Evolutionary conservation across 2,113 vertebrate genomes (phyloP), one percentile per base, ranked within the genome.

Genomic region (Salminus brasiliensis): DNA sequence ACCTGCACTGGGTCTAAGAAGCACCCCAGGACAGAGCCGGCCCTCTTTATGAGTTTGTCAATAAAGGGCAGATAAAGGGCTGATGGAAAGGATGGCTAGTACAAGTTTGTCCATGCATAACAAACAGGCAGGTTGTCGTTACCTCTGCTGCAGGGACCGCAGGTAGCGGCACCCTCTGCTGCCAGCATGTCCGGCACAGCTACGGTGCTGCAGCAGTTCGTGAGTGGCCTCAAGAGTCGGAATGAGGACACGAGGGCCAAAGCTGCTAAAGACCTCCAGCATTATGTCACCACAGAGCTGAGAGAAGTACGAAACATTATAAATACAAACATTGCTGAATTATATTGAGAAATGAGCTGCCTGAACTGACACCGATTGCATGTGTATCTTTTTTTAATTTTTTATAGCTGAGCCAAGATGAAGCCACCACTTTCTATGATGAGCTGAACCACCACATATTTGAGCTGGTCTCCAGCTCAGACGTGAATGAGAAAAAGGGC

Each of bases 401-500:
- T 7, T 82, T 88, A 36, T 80, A 99, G 97, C 93, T 99, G 89
- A 98, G 96, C 88, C 97, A 98, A 88, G 98, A 99, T 87, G 98
- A 99, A 85, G 96, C 97, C 21, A 99, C 98, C 3, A 96, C 96
- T 1, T 99, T 99, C 91, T 99, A 98, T 0, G 98, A 99, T 90
- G 97, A 99, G 86, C 89, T 99, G 72, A 99, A 99, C 90, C 97
- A 99, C 86, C 96, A 99, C 88, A 99, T 99, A 87, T 99, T 98
- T 90, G 98, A 99, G 89, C 89, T 99, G 91, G 98, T 99, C 71
- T 99, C 98, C 86, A 99, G 98, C 89, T 99, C 98, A 3, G 98
- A 99, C 92, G 96, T 97, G 60, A 99, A 96, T 63, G 98, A 99
- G 89, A 96, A 96, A 88, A 99, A 99, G 92, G 98, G 98, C 32